These are phyloP conservation scores for Falco punctatus DNA, from an alignment of 2,113 vertebrate species.

Conservation along the genomic window DNA sequence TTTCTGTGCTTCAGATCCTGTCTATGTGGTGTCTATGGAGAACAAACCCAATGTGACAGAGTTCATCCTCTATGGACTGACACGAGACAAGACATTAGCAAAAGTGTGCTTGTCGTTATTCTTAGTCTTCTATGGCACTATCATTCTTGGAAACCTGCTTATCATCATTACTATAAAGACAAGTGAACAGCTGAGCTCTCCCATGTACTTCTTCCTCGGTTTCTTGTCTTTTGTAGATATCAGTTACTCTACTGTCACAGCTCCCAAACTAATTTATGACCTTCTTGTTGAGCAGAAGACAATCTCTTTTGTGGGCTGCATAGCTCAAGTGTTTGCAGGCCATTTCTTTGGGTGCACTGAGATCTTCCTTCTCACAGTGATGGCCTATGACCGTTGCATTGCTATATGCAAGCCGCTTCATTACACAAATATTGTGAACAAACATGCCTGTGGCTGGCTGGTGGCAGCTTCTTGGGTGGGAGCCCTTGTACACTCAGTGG, in stretches of 20 bases:
- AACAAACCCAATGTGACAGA: not conserved
- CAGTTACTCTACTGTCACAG: slow-evolving; percentile 54
- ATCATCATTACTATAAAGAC: slow-evolving; percentile 29
- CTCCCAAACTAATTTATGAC: slow-evolving; percentile 58
- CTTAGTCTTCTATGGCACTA: not conserved
- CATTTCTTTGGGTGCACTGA: slow-evolving; percentile 65
- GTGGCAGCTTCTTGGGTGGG: not conserved
- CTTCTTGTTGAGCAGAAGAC: slow-evolving; percentile 15
- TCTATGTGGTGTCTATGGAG: not conserved
- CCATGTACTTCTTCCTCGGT: slow-evolving; percentile 66
- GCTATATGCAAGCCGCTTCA: slow-evolving; percentile 52
- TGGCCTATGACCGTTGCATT: slow-evolving; percentile 55
- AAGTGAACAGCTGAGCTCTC: slow-evolving; percentile 39
- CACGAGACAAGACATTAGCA: not conserved
- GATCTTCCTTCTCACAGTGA: slow-evolving; percentile 57
- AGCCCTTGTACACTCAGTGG: not conserved
- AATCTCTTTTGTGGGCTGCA: slow-evolving; percentile 50
- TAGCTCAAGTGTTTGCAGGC: slow-evolving; percentile 46
- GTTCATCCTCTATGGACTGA: not conserved
- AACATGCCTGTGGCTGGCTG: not conserved
- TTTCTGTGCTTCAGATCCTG: not conserved
- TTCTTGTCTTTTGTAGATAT: slow-evolving; percentile 61
- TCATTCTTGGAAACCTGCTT: slow-evolving; percentile 9
- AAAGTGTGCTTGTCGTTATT: not conserved
- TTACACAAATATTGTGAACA: slow-evolving; percentile 35